Evolutionary conservation across 2,888 invertebrate genomes (phyloP), one percentile per base, ranked within the genome.

Genomic region (Salticus scenicus): DNA sequence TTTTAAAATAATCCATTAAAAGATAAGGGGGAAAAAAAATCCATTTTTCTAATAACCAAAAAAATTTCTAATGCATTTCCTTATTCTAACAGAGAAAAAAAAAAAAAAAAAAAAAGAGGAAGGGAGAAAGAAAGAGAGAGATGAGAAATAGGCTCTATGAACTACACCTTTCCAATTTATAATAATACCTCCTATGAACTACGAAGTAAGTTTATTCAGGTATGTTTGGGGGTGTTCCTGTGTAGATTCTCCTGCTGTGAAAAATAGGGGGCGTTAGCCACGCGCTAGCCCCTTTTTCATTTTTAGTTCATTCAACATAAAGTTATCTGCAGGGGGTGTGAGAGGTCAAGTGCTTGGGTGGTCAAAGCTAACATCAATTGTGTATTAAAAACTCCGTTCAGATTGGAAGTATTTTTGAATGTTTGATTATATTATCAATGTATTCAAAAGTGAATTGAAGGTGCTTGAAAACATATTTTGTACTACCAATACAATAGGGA

Each of bases 301-400:
- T 1, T 4, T 5, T 20, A 7, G 57, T 5, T 37, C 10, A 37
- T 57, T 57, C 12, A 12, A 57, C 57, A 57, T 24, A 57, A 37
- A 57, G 14, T 24, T 24, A 8, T 24, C 57, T 14, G n/a, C 42
- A 47, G 20, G 76, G 76, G 76, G 69, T 47, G 66, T 51, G 64
- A 70, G 27, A 71, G 82, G 72, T 83, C 82, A 83, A 83, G 82
- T 83, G 64, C 82, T 33, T 83, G 82, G 82, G 82, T 83, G 82
- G 82, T 83, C 82, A 83, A 69, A 24, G 57, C 20, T 5, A 37
- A 10, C 37, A 37, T 37, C 37, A 7, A 37, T 37, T 4, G 37
- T 10, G 37, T 4, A 37, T 7, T 7, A 4, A 37, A 10, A 37
- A 4, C 37, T 37, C 10, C 37, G 37, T 37, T 37, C 10, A 7